Evolutionary conservation across 1,140 invertebrate genomes (phyloP), one percentile per base, ranked within the genome.

Genomic region (Philaenus spumarius): DNA sequence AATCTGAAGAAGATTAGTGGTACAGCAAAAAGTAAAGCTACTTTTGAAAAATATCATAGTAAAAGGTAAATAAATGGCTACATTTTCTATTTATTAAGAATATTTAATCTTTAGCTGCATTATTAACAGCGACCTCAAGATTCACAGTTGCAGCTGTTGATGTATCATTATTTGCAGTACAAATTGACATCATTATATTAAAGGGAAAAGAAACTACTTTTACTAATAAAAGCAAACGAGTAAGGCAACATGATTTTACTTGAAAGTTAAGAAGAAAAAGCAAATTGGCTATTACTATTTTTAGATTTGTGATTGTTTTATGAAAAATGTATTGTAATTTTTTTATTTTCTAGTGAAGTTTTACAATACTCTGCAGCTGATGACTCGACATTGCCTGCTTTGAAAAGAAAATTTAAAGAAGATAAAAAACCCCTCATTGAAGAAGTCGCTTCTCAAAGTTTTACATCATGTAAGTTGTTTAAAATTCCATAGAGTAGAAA

Each of bases 31-130:
- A 84, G 84, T 1, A 89, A 89, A 69, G 83, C 86, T 0, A 93
- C 89, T 68, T 91, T 91, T 69, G 90, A 95, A 63, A 95, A 95
- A 75, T 96, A 95, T 72, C 86, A 93, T 62, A 81, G 82, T 39
- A 89, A 87, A 72, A 81, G 80, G 82, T 83, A 62, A 30, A 39
- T 55, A 19, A 30, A 19, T 53, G 15, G 30, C 3, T 23, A 14
- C 5, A 35, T n/a, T 15, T 53, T 53, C 17, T 7, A 1, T 53
- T 19, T 35, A 4, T 35, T 34, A 9, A 34, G 23, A 39, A 15
- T 53, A 34, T 17, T n/a, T 19, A 24, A n/a, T 24, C n/a, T 51
- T 19, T 12, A 30, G 12, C 5, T 24, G 15, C 7, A 7, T 20
- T 50, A 12, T 7, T 50, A 12, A 11, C 23, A 22, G 7, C n/a